Evolutionary conservation across 2,113 vertebrate species (phyloP).

Genomic region (Salvator merianae): DNA sequence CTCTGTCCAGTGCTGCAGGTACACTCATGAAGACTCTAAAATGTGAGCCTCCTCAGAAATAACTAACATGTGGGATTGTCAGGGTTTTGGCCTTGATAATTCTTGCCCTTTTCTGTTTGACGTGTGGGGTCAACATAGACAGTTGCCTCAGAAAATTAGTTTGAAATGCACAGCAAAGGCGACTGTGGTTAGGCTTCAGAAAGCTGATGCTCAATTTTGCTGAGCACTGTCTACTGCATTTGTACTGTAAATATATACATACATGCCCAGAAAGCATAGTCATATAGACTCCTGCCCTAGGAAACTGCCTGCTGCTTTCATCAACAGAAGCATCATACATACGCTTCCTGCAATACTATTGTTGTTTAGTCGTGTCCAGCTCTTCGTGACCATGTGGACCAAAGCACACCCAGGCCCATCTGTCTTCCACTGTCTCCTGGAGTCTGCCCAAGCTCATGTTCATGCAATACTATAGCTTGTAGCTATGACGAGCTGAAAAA

Average conservation of each 20-base stretch:
- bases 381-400: too few relatives aligned
- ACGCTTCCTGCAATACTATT: neutral
- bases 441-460: too few relatives aligned
- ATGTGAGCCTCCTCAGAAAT: neutral
- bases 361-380: too few relatives aligned
- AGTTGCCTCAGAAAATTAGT: neutral
- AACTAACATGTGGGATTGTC: neutral
- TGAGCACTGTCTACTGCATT: neutral
- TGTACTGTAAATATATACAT: neutral
- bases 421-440: too few relatives aligned
- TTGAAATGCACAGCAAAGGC: neutral
- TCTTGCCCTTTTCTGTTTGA: neutral
- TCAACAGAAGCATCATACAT: neutral
- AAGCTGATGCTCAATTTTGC: neutral
- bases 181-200: neutral
- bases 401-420: too few relatives aligned
- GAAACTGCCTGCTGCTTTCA: neutral
- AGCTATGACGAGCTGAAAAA: neutral
- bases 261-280: neutral
- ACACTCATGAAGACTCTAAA: neutral
- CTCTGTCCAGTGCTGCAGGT: neutral
- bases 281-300: neutral
- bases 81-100: neutral
- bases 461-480: neutral
- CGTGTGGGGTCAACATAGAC: neutral